Evolutionary conservation across 2,113 vertebrate genomes (phyloP), one percentile per base, ranked within the genome.

Genomic region (Noturus placidus): DNA sequence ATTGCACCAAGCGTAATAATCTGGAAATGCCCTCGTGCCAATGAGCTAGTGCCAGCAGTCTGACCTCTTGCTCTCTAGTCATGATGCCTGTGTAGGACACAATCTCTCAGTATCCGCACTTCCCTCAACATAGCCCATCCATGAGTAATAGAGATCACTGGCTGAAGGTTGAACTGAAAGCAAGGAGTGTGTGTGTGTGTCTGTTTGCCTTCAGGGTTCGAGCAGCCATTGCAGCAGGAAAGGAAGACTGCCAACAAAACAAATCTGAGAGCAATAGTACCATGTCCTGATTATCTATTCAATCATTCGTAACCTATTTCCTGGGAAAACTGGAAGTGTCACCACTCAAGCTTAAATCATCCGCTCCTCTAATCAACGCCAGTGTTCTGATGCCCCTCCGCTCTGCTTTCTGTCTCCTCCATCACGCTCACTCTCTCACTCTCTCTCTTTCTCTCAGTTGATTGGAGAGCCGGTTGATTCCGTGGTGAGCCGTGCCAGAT

Each of bases 261-360:
- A 91, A 89, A 90, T 90, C 91, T 91, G 88, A 82, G 85, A 89
- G 87, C 69, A 91, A 89, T 90, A 88, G 87, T 81, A 88, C 83
- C 88, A 88, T 88, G 87, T 90, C 88, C 87, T 89, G 89, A 90
- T 90, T 88, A 89, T 92, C 89, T 91, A 89, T 91, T 92, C 90
- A 90, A 91, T 91, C 89, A 90, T 90, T 91, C 90, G 91, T 89
- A 90, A 90, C 88, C 86, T 88, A 87, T 91, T 91, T 90, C 91
- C 91, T 91, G 89, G 77, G 86, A 88, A 90, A 87, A 88, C 88
- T 91, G 88, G 84, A 91, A 90, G 85, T 91, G 89, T 91, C 88
- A 89, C 82, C 88, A 90, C 88, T 87, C 86, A 85, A 84, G 86
- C 85, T 87, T 90, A 91, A 91, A 87, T 91, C 89, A 91, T 89